These are phyloP conservation scores for Thunnus albacares DNA, from an alignment of 2,797 vertebrate genomes.

Conservation along the genomic window DNA sequence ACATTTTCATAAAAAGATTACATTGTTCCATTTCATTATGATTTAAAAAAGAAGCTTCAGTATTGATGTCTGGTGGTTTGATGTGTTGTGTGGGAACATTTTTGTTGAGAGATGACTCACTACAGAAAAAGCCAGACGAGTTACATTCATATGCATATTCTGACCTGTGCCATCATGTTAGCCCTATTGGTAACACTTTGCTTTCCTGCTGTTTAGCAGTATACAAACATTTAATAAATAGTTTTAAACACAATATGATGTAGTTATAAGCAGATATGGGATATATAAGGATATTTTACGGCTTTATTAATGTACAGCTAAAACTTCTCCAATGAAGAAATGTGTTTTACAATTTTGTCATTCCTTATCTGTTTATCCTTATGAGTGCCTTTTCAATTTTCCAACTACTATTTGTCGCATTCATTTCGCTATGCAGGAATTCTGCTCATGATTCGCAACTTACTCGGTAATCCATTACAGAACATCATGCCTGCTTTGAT, in stretches of 20 bases:
- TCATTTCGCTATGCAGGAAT: background rate
- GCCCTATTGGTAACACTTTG: background rate
- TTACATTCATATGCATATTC: conserved; percentile 16
- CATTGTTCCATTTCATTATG: background rate
- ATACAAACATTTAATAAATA: background rate
- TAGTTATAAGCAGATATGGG: background rate
- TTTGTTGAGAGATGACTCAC: conserved; percentile 43
- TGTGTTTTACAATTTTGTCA: too few relatives aligned
- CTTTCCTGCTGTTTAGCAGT: background rate
- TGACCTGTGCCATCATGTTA: conserved; percentile 2
- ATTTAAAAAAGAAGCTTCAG: background rate
- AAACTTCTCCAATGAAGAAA: too few relatives aligned
- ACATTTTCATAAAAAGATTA: background rate
- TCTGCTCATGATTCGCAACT: background rate
- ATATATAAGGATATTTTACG: background rate
- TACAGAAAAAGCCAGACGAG: conserved; percentile 32
- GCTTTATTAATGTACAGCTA: too few relatives aligned
- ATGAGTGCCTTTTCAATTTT: background rate
- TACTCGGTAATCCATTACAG: background rate
- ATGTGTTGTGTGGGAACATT: conserved; percentile 43
- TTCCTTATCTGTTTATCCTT: too few relatives aligned
- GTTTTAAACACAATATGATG: background rate
- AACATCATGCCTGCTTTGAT: background rate
- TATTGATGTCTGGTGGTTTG: conserved; percentile 18
- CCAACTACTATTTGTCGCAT: background rate